Base-by-base conservation (phyloP, 2,888 invertebrate genomes). In the Epirrhoe alternata region DNA sequence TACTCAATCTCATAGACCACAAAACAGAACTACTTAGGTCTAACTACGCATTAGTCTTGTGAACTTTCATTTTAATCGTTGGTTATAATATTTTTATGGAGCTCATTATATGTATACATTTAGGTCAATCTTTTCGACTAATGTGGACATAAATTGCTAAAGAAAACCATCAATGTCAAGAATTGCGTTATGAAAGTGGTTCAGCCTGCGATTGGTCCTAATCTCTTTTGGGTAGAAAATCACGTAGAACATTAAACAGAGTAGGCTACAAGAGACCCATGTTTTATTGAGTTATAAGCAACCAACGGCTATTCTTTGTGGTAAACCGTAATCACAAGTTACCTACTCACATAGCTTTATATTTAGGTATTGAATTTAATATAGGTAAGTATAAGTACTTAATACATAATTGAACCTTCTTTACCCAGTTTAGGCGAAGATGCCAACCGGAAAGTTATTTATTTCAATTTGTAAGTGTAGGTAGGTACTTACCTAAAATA, bases 161-260 rank as follows among this genome's bases (percentile, higher is more conserved):
- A 62, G 53, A 57, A 62, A 58, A 55, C 31, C 35, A 42, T 59
- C 6, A 8, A 24, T 17, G 38, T 42, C 12, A 56, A 56, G 47
- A 62, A 50, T 56, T 56, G 47, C 33, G 33, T 16, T 58, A 47
- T 7, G 58, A 59, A 64, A 49, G 56, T 66, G 31, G 52, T 59
- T 62, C 66, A 53, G 51, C 5, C 42, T 24, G 51, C 6, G 33
- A 58, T 60, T 64, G 55, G 45, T 50, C 62, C 33, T 65, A 66
- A 69, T 52, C 71, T 64, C 60, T 69, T 70, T 70, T 63, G 55
- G 61, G 61, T 63, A 61, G 61, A 68, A 64, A 54, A 72, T 74
- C 78, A 80, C 80, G 81, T 82, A 78, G 74, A 79, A 80, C 30
- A 79, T 80, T 77, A 76, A 74, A 75, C 72, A 71, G 59, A 64